Evolutionary conservation across 2,113 vertebrate genomes (phyloP).

Genomic region (Rhinolophus sinicus): DNA sequence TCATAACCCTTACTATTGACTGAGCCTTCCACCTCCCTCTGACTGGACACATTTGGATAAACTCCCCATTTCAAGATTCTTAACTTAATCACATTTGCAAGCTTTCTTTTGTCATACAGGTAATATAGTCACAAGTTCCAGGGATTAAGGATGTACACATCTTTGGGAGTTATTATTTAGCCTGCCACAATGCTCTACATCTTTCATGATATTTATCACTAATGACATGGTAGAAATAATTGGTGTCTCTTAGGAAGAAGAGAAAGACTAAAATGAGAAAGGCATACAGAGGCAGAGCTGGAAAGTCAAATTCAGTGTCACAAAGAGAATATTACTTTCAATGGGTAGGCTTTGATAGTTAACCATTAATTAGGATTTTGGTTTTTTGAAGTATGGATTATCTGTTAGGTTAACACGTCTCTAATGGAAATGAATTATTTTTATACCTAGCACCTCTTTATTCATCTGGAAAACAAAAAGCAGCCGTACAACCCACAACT

Average conservation of each 20-base stretch:
- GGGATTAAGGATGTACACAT: too few species aligned
- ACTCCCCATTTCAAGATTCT: background rate
- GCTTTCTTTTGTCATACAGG: background rate
- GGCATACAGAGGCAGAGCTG: background rate
- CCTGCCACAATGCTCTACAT: background rate
- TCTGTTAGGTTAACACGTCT: background rate
- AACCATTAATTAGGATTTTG: background rate
- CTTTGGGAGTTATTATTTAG: background rate
- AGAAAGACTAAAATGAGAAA: background rate
- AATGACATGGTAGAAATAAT: background rate
- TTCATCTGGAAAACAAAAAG: background rate
- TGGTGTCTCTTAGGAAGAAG: background rate
- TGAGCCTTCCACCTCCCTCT: background rate
- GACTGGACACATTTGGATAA: background rate
- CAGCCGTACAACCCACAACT: background rate
- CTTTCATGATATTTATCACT: background rate
- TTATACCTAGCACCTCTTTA: background rate
- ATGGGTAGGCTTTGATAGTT: background rate
- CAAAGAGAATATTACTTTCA: background rate
- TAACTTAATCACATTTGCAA: background rate
- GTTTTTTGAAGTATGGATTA: background rate
- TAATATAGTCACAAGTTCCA: background rate
- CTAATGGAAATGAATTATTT: background rate
- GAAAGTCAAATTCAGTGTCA: background rate
- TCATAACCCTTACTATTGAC: background rate